Percentiles rank a stretch among this genome's conserved stretches.
These are phyloP conservation scores for Glaucomys volans DNA, from an alignment of 2,113 vertebrate genomes.

Conservation along the genomic window DNA sequence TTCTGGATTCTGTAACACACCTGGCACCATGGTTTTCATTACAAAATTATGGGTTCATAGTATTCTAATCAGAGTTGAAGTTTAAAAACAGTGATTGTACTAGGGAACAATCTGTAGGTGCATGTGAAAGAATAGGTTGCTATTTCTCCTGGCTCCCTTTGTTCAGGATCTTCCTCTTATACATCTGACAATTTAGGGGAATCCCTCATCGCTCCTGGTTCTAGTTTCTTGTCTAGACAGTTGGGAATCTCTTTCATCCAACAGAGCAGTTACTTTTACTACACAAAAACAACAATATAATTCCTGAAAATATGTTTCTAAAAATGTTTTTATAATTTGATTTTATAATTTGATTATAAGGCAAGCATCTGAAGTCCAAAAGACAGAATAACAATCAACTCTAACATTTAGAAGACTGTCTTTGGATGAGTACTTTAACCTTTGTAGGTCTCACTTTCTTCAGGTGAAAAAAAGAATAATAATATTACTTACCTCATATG, in stretches of 20 bases:
- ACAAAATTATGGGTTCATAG: neutral
- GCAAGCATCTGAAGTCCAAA: neutral
- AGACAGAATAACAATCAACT: neutral
- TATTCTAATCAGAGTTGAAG: neutral
- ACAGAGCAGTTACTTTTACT: neutral
- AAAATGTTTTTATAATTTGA: neutral
- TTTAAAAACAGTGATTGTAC: neutral
- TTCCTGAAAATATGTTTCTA: neutral
- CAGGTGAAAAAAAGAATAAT: neutral
- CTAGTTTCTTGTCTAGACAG: neutral
- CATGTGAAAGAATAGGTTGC: neutral
- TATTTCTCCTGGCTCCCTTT: neutral
- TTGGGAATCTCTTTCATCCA: conserved; percentile 11
- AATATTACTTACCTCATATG: neutral
- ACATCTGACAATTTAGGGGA: neutral
- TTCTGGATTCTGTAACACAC: neutral
- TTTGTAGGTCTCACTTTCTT: neutral
- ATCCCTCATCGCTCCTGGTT: neutral
- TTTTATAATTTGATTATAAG: too few species aligned
- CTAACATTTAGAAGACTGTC: neutral
- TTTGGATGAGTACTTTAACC: neutral
- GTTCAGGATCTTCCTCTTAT: neutral
- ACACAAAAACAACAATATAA: neutral
- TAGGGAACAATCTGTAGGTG: neutral
- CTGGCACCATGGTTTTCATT: neutral